Conservation (phyloP, 2,888 invertebrate genomes). For the Drosophila formosana region DNA sequence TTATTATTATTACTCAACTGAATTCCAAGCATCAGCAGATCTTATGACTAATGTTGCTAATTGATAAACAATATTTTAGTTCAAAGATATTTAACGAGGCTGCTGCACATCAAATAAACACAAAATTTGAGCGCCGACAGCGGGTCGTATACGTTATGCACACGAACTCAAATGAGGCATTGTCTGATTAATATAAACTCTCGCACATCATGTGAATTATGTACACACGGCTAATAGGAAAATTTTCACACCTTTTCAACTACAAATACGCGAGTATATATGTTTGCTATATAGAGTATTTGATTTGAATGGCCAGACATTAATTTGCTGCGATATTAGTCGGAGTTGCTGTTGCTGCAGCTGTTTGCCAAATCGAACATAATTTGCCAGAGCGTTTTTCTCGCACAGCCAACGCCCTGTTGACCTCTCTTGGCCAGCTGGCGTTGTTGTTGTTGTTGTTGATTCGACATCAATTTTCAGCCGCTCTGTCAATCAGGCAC, state of each 20-base stretch:
- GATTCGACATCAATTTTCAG: conserved; percentile 54
- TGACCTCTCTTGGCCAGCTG: conserved; percentile 15
- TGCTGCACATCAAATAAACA: conserved; percentile 44
- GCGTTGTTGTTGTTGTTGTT: conserved; percentile 16
- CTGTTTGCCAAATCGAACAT: conserved; percentile 33
- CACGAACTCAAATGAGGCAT: conserved; percentile 9
- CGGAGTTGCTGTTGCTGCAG: conserved; percentile 19
- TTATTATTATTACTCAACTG: conserved; percentile 5
- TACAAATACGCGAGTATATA: conserved; percentile 4
- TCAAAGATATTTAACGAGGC: conserved; percentile 40
- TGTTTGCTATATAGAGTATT: conserved; percentile 4
- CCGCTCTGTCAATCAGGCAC: conserved; percentile 51
- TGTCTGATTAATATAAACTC: conserved; percentile 23
- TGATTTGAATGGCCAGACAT: conserved; percentile 10
- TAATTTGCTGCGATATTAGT: conserved; percentile 18
- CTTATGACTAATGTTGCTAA: conserved; percentile 32
- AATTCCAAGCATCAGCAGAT: conserved; percentile 2
- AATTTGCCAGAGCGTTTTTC: conserved; percentile 45
- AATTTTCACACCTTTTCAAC: conserved; percentile 35
- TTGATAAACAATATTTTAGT: conserved; percentile 38
- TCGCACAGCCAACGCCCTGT: conserved; percentile 4
- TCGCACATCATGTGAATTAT: conserved; percentile 9
- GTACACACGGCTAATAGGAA: conserved; percentile 1
- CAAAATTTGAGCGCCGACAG: neutral
- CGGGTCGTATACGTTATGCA: conserved; percentile 10